These are phyloP conservation scores for Andrena praecox DNA, from an alignment of 2,888 invertebrate genomes.

Conservation along the genomic window DNA sequence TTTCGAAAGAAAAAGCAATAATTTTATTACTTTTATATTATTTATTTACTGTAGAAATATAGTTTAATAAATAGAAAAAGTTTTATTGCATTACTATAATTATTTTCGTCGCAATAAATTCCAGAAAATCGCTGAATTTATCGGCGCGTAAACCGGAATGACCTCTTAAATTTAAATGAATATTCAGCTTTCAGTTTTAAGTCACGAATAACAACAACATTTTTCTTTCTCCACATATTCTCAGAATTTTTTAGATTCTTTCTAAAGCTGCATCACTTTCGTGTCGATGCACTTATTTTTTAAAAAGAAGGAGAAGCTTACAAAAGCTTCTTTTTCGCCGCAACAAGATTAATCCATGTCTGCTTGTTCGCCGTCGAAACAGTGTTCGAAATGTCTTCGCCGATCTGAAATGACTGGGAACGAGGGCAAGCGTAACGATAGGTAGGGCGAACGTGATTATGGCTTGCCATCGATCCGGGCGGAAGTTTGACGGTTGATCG, in stretches of 20 bases:
- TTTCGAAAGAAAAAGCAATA: too few relatives aligned
- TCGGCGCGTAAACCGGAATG: too few relatives aligned
- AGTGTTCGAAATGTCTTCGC: not conserved
- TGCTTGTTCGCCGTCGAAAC: not conserved
- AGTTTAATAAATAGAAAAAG: too few relatives aligned
- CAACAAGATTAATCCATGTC: not conserved
- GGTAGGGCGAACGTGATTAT: constrained; percentile 34
- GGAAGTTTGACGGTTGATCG: constrained; percentile 49
- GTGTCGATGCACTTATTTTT: not conserved
- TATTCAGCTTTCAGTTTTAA: not conserved
- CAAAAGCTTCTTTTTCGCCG: not conserved
- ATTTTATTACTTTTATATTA: too few relatives aligned
- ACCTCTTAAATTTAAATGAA: too few relatives aligned
- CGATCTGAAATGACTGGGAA: not conserved
- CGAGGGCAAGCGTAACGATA: not conserved
- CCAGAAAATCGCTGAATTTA: too few relatives aligned
- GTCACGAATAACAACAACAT: not conserved
- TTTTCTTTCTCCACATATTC: not conserved
- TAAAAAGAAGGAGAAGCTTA: not conserved
- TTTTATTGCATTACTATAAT: too few relatives aligned
- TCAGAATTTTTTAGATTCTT: not conserved
- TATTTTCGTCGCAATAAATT: too few relatives aligned
- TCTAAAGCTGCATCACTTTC: not conserved
- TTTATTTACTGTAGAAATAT: too few relatives aligned
- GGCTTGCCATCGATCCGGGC: constrained; percentile 21